Percentiles rank a stretch among this genome's conserved stretches.
These are phyloP conservation scores for Napeogenes inachia DNA, from an alignment of 2,888 invertebrate genomes.

Conservation along the genomic window DNA sequence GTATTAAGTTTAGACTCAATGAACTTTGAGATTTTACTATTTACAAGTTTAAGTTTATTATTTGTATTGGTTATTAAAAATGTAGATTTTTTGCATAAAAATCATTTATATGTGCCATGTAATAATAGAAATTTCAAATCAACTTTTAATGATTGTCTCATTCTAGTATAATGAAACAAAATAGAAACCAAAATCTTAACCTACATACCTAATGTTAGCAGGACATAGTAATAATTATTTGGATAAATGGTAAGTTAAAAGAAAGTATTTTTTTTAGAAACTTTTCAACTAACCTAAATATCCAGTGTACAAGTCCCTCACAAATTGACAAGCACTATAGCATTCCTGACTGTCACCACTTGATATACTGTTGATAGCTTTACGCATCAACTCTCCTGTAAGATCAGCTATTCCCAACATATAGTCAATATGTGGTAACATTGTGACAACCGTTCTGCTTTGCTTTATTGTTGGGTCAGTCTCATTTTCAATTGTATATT, in stretches of 20 bases:
- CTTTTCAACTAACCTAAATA: constrained; percentile 71
- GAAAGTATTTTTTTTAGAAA: constrained; percentile 22
- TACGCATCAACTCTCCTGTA: constrained; percentile 94
- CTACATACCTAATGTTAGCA: too few species aligned
- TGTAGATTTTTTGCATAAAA: too few species aligned
- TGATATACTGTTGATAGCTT: constrained; percentile 89
- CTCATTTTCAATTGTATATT: constrained; percentile 48
- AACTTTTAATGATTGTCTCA: too few species aligned
- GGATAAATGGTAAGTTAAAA: not conserved
- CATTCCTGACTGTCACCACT: constrained; percentile 85
- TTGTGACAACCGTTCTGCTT: constrained; percentile 42
- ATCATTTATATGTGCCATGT: too few species aligned
- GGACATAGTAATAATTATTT: too few species aligned
- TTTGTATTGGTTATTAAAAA: too few species aligned
- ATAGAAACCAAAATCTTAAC: too few species aligned
- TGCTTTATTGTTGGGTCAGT: constrained; percentile 36
- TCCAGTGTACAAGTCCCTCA: constrained; percentile 81
- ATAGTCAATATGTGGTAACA: constrained; percentile 72
- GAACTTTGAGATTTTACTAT: too few species aligned
- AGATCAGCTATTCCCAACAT: constrained; percentile 91
- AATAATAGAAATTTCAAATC: too few species aligned
- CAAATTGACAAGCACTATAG: constrained; percentile 82
- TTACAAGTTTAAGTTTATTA: too few species aligned
- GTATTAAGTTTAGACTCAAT: too few species aligned
- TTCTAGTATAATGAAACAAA: too few species aligned